Conservation (phyloP, 2,888 invertebrate genomes). For the Cosmopolites sordidus region DNA sequence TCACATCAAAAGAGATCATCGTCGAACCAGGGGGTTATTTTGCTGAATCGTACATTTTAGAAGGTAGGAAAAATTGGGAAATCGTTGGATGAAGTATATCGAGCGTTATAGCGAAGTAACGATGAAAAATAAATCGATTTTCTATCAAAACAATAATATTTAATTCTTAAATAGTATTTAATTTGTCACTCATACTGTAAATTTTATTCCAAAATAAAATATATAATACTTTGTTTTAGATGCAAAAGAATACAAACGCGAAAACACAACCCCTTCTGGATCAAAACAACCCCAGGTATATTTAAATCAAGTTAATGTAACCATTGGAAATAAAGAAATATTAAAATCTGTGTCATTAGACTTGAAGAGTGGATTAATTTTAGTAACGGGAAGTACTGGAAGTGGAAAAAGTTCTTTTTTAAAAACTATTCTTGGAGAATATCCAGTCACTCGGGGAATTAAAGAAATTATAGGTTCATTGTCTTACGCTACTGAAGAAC, state of each 20-base stretch:
- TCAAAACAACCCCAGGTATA: constrained; percentile 11
- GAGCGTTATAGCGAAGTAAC: no score
- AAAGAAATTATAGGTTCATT: constrained; percentile 33
- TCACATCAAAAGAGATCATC: no score
- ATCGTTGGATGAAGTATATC: no score
- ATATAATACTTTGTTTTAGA: not conserved
- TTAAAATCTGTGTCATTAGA: constrained; percentile 48
- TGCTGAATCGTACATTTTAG: no score
- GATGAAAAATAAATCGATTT: no score
- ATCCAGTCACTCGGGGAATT: constrained; percentile 28
- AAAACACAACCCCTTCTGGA: not conserved
- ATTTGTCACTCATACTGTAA: no score
- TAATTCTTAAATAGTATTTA: no score
- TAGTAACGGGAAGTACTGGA: constrained; percentile 58
- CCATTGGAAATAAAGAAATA: constrained; percentile 37
- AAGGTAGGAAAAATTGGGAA: no score
- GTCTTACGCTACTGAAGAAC: constrained; percentile 39
- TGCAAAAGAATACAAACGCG: not conserved
- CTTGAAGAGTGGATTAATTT: constrained; percentile 48
- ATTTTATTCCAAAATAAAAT: no score
- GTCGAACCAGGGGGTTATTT: no score
- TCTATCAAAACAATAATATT: no score
- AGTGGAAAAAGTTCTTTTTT: constrained; percentile 38
- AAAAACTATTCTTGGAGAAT: constrained; percentile 37
- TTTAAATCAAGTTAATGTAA: constrained; percentile 21